Conservation (phyloP, 2,797 vertebrate species). For the Mormyrops boulengeri region DNA sequence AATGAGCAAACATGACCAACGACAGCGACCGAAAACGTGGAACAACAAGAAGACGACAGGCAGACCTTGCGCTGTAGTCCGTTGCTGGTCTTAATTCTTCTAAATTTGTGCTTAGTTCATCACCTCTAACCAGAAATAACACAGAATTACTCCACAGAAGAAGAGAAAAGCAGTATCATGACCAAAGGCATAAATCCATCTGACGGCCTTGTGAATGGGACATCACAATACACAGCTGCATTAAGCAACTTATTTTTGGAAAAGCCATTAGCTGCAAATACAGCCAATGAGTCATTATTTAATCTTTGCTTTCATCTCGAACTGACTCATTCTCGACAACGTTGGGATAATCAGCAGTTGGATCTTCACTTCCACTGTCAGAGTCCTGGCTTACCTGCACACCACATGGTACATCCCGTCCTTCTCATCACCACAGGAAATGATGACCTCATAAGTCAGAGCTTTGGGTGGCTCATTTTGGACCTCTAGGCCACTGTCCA, state of each 20-base stretch:
- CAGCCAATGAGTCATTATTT: neutral
- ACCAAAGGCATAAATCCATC: neutral
- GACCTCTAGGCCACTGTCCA: conserved; percentile 52
- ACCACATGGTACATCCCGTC: conserved; percentile 82
- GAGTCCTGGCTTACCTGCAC: conserved; percentile 64
- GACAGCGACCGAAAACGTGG: neutral
- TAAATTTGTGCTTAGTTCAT: conserved; percentile 80
- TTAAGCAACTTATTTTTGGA: neutral
- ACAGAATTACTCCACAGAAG: neutral
- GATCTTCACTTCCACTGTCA: neutral
- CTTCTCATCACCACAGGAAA: conserved; percentile 81
- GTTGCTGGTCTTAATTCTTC: conserved; percentile 91
- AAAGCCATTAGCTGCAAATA: neutral
- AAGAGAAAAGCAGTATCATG: neutral
- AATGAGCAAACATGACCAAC: neutral
- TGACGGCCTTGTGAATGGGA: neutral
- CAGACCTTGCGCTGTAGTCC: conserved; percentile 89
- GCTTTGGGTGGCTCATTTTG: conserved; percentile 53
- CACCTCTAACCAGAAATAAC: conserved; percentile 62
- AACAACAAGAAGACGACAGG: conserved; percentile 21
- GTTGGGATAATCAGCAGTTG: neutral
- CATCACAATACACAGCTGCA: neutral
- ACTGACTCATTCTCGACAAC: neutral
- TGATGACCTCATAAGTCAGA: conserved; percentile 74
- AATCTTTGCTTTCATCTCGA: neutral